Evolutionary conservation across 2,888 invertebrate species (phyloP).

Genomic region (Agelastica alni): DNA sequence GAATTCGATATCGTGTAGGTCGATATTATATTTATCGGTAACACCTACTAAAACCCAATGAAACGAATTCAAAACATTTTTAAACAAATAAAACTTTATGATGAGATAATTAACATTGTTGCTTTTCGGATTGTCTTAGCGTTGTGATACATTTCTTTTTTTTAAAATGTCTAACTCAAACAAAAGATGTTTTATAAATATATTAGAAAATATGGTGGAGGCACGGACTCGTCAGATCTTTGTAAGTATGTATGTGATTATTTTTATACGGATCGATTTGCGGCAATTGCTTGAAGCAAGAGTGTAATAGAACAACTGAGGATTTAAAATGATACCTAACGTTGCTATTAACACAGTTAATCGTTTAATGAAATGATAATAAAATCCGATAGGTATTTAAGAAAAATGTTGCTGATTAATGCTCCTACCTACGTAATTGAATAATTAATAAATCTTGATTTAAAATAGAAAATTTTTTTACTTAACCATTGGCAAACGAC

Average conservation of each 20-base stretch:
- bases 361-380: constrained; percentile 12
- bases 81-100: neutral
- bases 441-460: constrained; percentile 8
- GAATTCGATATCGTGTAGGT: constrained; percentile 27
- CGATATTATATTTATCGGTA: constrained; percentile 20
- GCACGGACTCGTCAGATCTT: no score
- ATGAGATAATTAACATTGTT: neutral
- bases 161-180: no score
- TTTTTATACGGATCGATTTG: no score
- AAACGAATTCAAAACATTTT: neutral
- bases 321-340: constrained; percentile 10
- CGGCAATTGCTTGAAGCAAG: neutral
- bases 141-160: no score
- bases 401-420: constrained; percentile 11
- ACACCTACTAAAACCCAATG: constrained; percentile 5
- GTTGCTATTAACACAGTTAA: constrained; percentile 11
- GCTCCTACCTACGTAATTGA: constrained; percentile 17
- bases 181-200: no score
- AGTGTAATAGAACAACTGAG: neutral
- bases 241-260: no score
- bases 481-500: no score
- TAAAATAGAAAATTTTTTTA: neutral
- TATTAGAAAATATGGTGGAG: neutral
- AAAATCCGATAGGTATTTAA: constrained; percentile 13
- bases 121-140: no score